phyloP scores from a whole-genome alignment of 2,797 vertebrate genomes.

The Meriones psammophilus region DNA sequence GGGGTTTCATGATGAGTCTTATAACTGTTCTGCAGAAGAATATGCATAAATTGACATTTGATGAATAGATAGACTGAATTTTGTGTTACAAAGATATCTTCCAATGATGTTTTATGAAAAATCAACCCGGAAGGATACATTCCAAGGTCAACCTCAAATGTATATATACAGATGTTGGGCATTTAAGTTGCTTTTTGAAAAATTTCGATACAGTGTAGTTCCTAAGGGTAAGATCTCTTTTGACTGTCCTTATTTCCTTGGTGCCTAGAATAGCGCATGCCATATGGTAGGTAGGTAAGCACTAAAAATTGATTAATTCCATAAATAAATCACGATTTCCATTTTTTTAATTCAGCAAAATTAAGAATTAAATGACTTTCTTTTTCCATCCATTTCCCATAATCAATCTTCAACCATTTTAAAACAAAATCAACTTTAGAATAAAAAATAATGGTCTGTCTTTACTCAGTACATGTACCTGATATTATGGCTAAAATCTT shows the following conservation, averaged over 20 bases:
- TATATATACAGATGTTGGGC: neutral
- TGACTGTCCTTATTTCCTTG: neutral
- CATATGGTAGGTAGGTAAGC: neutral
- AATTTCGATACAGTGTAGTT: neutral
- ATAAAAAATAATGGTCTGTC: constrained; percentile 14
- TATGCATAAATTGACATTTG: constrained; percentile 38
- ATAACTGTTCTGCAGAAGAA: constrained; percentile 46
- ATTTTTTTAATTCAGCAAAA: constrained; percentile 24
- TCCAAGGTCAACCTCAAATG: neutral
- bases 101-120: constrained; percentile 54
- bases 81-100: constrained; percentile 23
- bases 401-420: neutral
- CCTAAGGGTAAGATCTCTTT: neutral
- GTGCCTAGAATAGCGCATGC: neutral
- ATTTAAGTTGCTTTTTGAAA: constrained; percentile 46
- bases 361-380: constrained; percentile 17
- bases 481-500: neutral
- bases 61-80: constrained; percentile 18
- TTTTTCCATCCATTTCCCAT: constrained; percentile 15
- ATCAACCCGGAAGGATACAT: neutral
- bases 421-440: constrained; percentile 35
- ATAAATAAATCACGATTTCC: constrained; percentile 2
- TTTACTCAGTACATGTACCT: neutral
- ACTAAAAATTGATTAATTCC: neutral
- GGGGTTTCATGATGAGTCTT: constrained; percentile 73